A percentile compares a stretch with the other conserved stretches of the same genome.
These are phyloP conservation scores for Papilio aristodemus DNA, from an alignment of 1,140 invertebrate genomes.

Conservation along the genomic window DNA sequence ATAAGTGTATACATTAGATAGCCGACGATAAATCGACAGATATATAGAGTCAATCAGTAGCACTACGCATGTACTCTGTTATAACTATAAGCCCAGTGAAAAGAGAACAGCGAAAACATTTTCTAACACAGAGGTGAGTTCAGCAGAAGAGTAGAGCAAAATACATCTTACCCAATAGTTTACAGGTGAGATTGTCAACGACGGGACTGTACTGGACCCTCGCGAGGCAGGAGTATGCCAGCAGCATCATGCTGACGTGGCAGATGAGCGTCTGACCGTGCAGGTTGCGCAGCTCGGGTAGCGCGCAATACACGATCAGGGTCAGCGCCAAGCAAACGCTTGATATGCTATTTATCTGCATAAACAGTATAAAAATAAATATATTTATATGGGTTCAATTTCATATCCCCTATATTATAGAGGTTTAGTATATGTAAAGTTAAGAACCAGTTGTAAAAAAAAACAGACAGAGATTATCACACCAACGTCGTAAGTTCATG, in stretches of 20 bases:
- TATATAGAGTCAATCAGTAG: too few relatives aligned
- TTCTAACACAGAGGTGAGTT: background rate
- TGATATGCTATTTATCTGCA: conserved; percentile 75
- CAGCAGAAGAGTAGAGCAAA: conserved; percentile 5
- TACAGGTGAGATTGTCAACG: conserved; percentile 48
- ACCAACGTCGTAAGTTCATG: too few relatives aligned
- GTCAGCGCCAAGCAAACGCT: conserved; percentile 83
- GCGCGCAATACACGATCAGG: conserved; percentile 83
- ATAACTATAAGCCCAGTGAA: too few relatives aligned
- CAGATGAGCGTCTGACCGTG: conserved; percentile 87
- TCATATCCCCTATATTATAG: too few relatives aligned
- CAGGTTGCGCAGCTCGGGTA: conserved; percentile 84
- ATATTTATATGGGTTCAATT: too few relatives aligned
- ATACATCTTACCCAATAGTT: conserved; percentile 58
- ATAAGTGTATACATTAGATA: too few relatives aligned
- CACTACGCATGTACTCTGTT: too few relatives aligned
- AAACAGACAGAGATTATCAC: too few relatives aligned
- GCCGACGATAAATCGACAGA: too few relatives aligned
- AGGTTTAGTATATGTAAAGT: too few relatives aligned
- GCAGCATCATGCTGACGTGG: conserved; percentile 83
- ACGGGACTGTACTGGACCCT: conserved; percentile 70
- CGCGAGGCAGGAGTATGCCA: conserved; percentile 82
- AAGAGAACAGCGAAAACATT: too few relatives aligned
- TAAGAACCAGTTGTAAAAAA: too few relatives aligned
- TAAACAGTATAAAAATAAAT: conserved; percentile 9